These are phyloP conservation scores for Microtus pennsylvanicus DNA, from an alignment of 2,113 vertebrate genomes.

Conservation along the genomic window DNA sequence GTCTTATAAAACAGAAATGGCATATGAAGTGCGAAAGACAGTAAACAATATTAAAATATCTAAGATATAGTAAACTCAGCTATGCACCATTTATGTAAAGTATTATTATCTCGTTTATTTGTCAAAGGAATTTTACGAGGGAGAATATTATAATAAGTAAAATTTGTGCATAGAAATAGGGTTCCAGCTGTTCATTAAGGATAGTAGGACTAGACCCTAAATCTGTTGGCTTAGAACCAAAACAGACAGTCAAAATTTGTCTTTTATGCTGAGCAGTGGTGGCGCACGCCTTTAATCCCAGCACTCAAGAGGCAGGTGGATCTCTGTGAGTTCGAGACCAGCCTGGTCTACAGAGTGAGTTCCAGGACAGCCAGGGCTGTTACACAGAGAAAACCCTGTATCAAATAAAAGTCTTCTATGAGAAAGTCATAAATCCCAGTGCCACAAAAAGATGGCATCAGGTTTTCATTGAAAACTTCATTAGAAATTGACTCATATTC, in stretches of 20 bases:
- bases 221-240: background rate
- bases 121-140: background rate
- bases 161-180: background rate
- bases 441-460: background rate
- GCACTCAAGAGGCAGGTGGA: no score
- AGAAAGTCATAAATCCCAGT: background rate
- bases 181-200: background rate
- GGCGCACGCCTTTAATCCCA: no score
- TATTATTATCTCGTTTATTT: background rate
- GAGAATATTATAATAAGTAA: background rate
- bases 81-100: background rate
- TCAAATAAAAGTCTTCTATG: background rate
- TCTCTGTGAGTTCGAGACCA: no score
- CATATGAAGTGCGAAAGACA: background rate
- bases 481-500: background rate
- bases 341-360: no score
- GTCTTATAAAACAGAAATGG: background rate
- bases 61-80: background rate
- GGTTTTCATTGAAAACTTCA: background rate
- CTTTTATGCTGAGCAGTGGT: no score
- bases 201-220: background rate
- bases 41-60: background rate
- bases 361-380: no score
- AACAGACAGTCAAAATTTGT: background rate
- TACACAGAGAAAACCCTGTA: no score